Percentiles rank a stretch among this genome's conserved stretches.
Evolutionary conservation across 2,113 vertebrate genomes (phyloP).

Genomic region (Rhadina sibilatrix): DNA sequence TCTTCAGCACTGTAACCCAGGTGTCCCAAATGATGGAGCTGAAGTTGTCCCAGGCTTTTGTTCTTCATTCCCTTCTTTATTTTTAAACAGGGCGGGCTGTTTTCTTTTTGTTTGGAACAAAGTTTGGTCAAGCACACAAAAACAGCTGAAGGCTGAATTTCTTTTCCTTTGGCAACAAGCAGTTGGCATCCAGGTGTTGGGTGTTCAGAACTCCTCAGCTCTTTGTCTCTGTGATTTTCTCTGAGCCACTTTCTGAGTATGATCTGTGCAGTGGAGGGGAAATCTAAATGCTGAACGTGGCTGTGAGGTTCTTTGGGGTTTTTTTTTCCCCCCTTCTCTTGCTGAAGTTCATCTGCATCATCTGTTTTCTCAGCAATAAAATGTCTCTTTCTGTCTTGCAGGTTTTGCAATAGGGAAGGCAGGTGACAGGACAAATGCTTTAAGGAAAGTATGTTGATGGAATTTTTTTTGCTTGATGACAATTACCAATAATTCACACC

Average conservation of each 20-base stretch:
- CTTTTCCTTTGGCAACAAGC: not conserved
- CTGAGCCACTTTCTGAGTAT: not conserved
- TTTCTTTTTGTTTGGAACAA: not conserved
- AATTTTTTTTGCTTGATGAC: not conserved
- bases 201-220: not conserved
- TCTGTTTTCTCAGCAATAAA: not conserved
- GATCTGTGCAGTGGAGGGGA: not conserved
- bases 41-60: not conserved
- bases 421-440: conserved; percentile 80
- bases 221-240: not conserved
- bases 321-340: not conserved
- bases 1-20: not conserved
- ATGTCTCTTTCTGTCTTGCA: conserved; percentile 40
- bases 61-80: not conserved
- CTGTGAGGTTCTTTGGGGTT: not conserved
- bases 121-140: not conserved
- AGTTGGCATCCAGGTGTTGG: not conserved
- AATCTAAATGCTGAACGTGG: rapidly evolving
- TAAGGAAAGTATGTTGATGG: conserved; percentile 84
- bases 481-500: not conserved
- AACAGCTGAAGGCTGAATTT: not conserved
- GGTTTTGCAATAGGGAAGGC: conserved; percentile 95
- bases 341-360: not conserved
- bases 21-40: not conserved
- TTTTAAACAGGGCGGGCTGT: not conserved